Base-by-base conservation (phyloP, 2,888 invertebrate genomes). In the Ornithoptera priamus region DNA sequence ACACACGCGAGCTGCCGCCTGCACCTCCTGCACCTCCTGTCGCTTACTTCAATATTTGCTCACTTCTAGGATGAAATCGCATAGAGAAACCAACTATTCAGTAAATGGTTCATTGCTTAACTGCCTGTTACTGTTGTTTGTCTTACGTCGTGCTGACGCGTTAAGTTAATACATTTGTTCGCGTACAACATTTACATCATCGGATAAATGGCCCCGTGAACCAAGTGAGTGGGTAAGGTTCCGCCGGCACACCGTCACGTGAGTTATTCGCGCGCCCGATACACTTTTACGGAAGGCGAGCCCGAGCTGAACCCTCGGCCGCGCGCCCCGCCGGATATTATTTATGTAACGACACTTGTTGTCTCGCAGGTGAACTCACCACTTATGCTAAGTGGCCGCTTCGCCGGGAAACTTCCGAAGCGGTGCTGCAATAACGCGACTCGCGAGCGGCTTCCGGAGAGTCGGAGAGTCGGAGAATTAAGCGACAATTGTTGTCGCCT, bases 341-440 rank as follows among this genome's bases (percentile, higher is more conserved):
- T 92, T 92, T 90, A 92, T 92, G 91, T 90, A 86, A 92, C 90
- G 90, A 84, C 87, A 87, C 85, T 92, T 92, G 86, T 89, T 88
- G 78, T 82, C 77, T 84, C 78, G 76, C 89, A 89, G 89, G 89
- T 89, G 73, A 82, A 83, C 82, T 83, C 83, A 67, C 84, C 86
- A 89, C 88, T 89, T 86, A 89, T 88, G 88, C 86, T 88, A 89
- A 90, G 90, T 88, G 87, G 81, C 78, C 53, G 53, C 10, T 39
- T 10, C 39, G 81, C 22, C 36, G 57, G 30, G 65, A 71, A 70
- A 68, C 58, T 60, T 53, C 59, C 42, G 20, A 67, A 63, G 65
- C 69, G 62, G n/a, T 58, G 62, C 65, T 50, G n/a, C 65, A 36
- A 69, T 69, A 69, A 69, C 65, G 62, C 30, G 39, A 58, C 57